Conservation (phyloP, 2,113 vertebrate species). For the Ia io region DNA sequence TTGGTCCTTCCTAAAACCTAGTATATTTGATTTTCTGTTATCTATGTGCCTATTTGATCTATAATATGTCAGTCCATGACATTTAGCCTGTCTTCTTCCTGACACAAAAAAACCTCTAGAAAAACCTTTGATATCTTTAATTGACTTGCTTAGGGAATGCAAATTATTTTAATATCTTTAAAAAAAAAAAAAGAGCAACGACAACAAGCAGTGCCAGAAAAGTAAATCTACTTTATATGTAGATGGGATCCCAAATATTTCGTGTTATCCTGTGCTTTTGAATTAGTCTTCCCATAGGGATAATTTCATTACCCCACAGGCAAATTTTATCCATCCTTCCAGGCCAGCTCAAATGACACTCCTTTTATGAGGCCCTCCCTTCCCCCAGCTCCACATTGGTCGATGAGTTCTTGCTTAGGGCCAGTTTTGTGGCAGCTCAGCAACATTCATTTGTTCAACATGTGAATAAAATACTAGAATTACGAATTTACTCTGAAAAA, state of each 20-base stretch:
- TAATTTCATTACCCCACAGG: not conserved
- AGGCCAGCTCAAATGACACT: not conserved
- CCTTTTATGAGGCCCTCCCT: not conserved
- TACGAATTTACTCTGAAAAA: not conserved
- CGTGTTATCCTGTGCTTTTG: not conserved
- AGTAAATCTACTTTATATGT: not conserved
- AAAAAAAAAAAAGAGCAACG: not conserved
- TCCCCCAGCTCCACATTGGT: not conserved
- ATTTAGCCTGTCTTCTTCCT: not conserved
- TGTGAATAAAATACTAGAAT: not conserved
- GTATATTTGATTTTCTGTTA: conserved; percentile 36
- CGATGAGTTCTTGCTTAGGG: not conserved
- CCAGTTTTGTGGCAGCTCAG: not conserved
- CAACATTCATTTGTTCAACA: not conserved
- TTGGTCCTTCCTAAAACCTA: conserved; percentile 21
- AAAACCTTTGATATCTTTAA: not conserved
- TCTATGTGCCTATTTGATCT: not conserved
- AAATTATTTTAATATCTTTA: not conserved
- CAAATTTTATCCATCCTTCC: not conserved
- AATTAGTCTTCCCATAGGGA: not conserved
- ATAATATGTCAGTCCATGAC: not conserved
- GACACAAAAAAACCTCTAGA: not conserved
- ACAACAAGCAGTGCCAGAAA: not conserved
- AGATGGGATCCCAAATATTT: conserved; percentile 17
- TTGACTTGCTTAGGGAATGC: not conserved